Base-by-base conservation (phyloP, 2,888 invertebrate genomes). In the Dryomyza anilis region DNA sequence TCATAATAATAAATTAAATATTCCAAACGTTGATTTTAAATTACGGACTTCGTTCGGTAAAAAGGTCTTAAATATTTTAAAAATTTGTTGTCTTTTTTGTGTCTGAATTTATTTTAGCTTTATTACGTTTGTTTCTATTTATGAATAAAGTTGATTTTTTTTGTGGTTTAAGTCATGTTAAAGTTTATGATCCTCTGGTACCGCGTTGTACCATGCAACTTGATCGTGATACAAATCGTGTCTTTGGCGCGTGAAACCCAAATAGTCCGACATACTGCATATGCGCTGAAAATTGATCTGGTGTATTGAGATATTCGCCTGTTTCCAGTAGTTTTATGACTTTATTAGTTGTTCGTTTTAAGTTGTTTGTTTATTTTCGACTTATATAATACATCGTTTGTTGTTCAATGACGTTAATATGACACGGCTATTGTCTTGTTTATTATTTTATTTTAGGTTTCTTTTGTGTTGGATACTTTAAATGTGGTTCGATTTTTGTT, bases 301-400 rank as follows among this genome's bases (percentile, higher is more conserved):
- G n/a, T n/a, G 43, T 53, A 46, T 60, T 63, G 33, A 33, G 25
- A 16, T 8, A 21, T 19, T 23, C 27, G 52, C 16, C 33, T 43
- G 25, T 10, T 25, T 52, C 46, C 61, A 43, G 61, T 52, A 52
- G 52, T 61, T 61, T 48, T 61, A 57, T 55, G 61, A 57, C 50
- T 61, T 65, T 48, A 65, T 65, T 65, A 65, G 56, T 30, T 43
- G 29, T 16, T n/a, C n/a, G n/a, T 59, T 30, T 45, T 46, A 16
- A 12, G 25, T 50, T 33, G 25, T 60, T n/a, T 6, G 52, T 33
- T 50, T 27, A 19, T 25, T 46, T 23, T 46, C 14, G 59, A 25
- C 12, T 59, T 59, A 45, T 43, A 45, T 58, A 29, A 25, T 45
- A 43, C 25, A 45, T 58, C 27, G 21, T 39, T 14, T 4, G 16